Base-by-base conservation (phyloP, 2,113 vertebrate genomes). In the Oreochromis aureus region DNA sequence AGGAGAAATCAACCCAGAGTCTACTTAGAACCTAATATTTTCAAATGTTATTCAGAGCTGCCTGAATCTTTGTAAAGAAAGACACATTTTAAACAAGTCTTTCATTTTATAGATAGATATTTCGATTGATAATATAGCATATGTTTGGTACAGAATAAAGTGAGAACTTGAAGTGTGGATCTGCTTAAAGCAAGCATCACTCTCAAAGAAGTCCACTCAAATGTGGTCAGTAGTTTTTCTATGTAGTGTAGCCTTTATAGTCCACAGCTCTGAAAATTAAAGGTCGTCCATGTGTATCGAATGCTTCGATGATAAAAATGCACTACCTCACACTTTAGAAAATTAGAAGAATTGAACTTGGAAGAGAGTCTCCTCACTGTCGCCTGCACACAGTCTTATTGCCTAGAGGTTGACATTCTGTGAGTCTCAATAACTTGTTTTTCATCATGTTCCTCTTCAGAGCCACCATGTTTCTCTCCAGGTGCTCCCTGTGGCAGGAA, bases 381-480 rank as follows among this genome's bases (percentile, higher is more conserved):
- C 22, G 2, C 63, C 58, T 53, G 27, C 73, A 78, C 51, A 73
- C 58, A 61, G 34, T 27, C 54, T 5, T 46, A 39, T 51, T 63
- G 84, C 66, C 66, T 34, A 51, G 27, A 69, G 51, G 46, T 27
- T 84, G 87, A 86, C 83, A 86, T 71, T 86, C 44, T 78, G 73
- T 34, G 53, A 84, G 80, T 80, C 24, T 73, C 78, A 36, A n/a
- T 44, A 34, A 90, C 56, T 88, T 91, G 79, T 93, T 94, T 92
- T 91, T 85, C 89, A 83, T 88, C 76, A 58, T 87, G 90, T 91
- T 89, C 41, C 85, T 86, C 71, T 88, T 92, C 80, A 55, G 55
- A 78, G 87, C 61, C 59, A 46, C 83, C 86, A 27, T 89, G 87
- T 89, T 90, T 89, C 80, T 87, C 59, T 90, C 79, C 85, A 59